Evolutionary conservation across 2,888 invertebrate species (phyloP), one percentile per base, ranked within the genome.

Genomic region (Craniophora ligustri): DNA sequence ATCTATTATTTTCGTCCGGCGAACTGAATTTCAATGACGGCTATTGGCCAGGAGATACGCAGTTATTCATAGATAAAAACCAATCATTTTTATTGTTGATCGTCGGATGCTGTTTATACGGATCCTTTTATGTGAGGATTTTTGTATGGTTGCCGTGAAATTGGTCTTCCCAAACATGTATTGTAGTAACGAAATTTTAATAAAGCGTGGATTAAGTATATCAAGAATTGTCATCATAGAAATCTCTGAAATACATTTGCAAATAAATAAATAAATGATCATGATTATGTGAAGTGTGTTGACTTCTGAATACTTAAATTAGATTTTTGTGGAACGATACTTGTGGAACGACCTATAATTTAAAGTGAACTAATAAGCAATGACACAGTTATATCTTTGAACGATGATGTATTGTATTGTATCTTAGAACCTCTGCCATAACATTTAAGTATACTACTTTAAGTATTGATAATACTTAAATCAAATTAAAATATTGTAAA

Each of bases 1-100:
- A 86, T 84, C 80, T 81, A 79, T 77, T 84, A 77, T 84, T 84
- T 82, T 73, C 73, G 72, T 76, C 68, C 66, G 54, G 40, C 62
- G 55, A 61, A 70, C 72, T 76, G 76, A 75, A 77, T 81, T 81
- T 79, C 71, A 75, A 64, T 76, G 74, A 75, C 42, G 41, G 47
- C 41, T 63, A 69, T 69, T 68, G 65, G 42, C 36, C 23, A 34
- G 35, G 56, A 55, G 60, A 61, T 59, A 42, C 54, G 32, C 45
- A 50, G 54, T 67, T 58, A 60, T 51, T 68, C 58, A 63, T 71
- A 70, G 66, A 63, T 67, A 54, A 57, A 69, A 65, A 58, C 56
- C 74, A 63, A 65, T 68, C 40, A 62, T 54, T 66, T 65, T 67
- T 62, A 64, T 61, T 68, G 55, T 68, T 49, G 54, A 46, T 34